Evolutionary conservation across 2,888 invertebrate species (phyloP), one percentile per base, ranked within the genome.

Genomic region (Rotaria macrura): DNA sequence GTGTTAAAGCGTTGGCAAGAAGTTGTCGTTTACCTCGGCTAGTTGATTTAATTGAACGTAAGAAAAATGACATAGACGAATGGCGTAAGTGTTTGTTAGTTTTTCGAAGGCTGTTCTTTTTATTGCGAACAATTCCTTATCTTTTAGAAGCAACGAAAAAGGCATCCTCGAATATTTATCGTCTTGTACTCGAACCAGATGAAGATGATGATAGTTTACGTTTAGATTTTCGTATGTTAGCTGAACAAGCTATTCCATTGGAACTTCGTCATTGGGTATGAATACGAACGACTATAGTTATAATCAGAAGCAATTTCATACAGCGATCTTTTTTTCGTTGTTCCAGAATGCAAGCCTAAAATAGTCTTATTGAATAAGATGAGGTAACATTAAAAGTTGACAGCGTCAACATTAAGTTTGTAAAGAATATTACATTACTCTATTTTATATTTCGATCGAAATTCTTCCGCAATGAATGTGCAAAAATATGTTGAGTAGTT

Each of bases 181-280:
- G 79, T 43, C 88, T 92, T 52, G 88, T 90, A 23, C 88, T 92
- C 25, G 92, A 92, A 87, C 90, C 90, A 38, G 88, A 88, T 5
- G 84, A 87, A 10, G 89, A 89, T 57, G 87, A 88, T 29, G 87
- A 87, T 38, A 88, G 89, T 47, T 87, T 92, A 83, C 89, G 90
- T 86, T 87, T 88, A 74, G 91, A 92, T 87, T 89, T 92, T 54
- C 89, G 90, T 43, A 88, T 89, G 38, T 88, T 92, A 43, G 90
- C 91, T 17, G 90, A 91, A 79, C 88, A 89, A 55, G 91, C 91
- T 17, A 86, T 91, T 54, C 92, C 92, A 0, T 87, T 87, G 25
- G 90, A 90, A 85, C 88, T 91, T 20, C 89, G 79, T 10, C 40
- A 43, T 43, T 79, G 79, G 79, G 79, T 79, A 43, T 20, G 20